Evolutionary conservation across 2,888 invertebrate species (phyloP), one percentile per base, ranked within the genome.

Genomic region (Drosophila buzzatii): DNA sequence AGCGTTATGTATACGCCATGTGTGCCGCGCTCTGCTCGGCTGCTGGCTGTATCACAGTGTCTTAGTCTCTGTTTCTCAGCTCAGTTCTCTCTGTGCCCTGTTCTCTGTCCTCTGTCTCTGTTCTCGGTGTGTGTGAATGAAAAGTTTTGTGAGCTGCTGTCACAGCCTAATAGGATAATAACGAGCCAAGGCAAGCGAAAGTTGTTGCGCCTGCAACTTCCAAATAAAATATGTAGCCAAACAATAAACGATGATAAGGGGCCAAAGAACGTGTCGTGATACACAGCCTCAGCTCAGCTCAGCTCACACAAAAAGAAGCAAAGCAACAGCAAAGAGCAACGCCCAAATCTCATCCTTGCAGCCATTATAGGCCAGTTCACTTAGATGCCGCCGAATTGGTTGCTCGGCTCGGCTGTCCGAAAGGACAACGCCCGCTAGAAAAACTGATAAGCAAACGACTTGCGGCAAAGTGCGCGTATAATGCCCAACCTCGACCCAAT

Each of bases 361-460:
- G 72, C 81, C 66, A 66, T 59, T 71, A 55, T n/a, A 76, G 64
- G 68, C 72, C 63, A 81, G 79, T 76, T 81, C 78, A 83, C 85
- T 84, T 66, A 73, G 73, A 66, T 64, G 52, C 63, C 53, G 33
- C 47, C 37, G 72, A 66, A 65, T 58, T 42, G 65, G 61, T 47
- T 53, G 44, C 31, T 49, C 27, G 47, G 16, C 27, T 27, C 2
- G 33, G 12, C 33, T 57, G 76, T 69, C 74, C 76, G 65, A 73
- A 55, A 65, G 74, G 74, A 74, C 75, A 60, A 55, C 73, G 81
- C 68, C 65, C 68, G 67, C 64, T 73, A 73, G 73, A 71, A 69
- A 70, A 85, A 69, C 78, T 82, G 91, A 91, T 91, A 91, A 91
- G 90, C 82, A 84, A 91, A 91, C 88, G 91, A 90, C 91, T 84